A percentile compares a stretch with the other conserved stretches of the same genome.
Evolutionary conservation across 2,888 invertebrate genomes (phyloP).

Genomic region (Dryobota labecula): DNA sequence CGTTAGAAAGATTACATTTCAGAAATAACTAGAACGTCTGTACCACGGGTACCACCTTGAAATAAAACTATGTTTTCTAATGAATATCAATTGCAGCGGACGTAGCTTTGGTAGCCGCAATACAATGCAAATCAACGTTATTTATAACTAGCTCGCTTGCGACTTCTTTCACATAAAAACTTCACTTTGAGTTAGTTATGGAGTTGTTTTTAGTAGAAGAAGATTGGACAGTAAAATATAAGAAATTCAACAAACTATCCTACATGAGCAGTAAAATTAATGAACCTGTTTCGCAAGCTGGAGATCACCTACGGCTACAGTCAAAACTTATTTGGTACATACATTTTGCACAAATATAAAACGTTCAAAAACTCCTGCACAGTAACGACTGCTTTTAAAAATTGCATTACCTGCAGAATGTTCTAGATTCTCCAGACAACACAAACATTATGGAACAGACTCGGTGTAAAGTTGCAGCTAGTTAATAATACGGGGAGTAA

Average conservation of each 20-base stretch:
- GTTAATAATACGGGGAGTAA: slow-evolving; percentile 20
- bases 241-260: background rate
- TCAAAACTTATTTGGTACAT: background rate
- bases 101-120: slow-evolving; percentile 5
- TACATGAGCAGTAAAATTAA: background rate
- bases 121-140: slow-evolving; percentile 29
- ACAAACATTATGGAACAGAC: slow-evolving; percentile 6
- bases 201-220: background rate
- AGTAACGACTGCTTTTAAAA: background rate
- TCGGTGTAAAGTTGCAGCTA: slow-evolving; percentile 10
- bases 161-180: background rate
- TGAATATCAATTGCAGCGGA: slow-evolving; percentile 14
- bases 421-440: background rate
- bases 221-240: background rate
- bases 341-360: background rate
- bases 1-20: background rate
- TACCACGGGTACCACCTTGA: background rate
- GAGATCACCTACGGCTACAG: background rate
- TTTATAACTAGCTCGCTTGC: slow-evolving; percentile 6
- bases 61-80: background rate
- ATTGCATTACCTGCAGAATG: background rate
- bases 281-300: background rate
- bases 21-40: background rate
- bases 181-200: background rate
- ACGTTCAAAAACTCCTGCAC: background rate